Conservation (phyloP, 2,888 invertebrate species). For the Nymphalis c-album region DNA sequence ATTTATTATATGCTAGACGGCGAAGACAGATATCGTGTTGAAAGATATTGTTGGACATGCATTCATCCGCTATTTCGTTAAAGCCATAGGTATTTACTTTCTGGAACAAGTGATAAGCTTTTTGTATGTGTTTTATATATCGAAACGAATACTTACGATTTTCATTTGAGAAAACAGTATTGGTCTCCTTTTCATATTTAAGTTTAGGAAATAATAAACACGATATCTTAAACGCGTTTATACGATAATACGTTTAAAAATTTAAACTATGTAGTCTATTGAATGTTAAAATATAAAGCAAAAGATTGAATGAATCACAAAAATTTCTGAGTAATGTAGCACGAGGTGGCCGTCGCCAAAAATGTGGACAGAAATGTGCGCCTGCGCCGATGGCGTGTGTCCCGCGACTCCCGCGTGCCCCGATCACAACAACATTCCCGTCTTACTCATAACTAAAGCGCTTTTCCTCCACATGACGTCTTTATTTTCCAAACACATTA, state of each 20-base stretch:
- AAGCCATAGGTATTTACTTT: no score
- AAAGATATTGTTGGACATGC: no score
- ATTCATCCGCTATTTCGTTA: no score
- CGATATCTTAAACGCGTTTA: conserved; percentile 7
- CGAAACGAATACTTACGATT: no score
- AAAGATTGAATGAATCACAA: conserved; percentile 32
- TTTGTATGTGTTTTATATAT: no score
- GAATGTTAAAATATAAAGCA: conserved; percentile 15
- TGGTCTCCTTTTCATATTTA: no score
- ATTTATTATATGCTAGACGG: no score
- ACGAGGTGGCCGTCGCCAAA: conserved; percentile 26
- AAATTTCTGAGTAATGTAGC: conserved; percentile 28
- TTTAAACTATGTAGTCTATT: conserved; percentile 23
- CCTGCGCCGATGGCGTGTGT: conserved; percentile 9
- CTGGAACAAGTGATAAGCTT: no score
- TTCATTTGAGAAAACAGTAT: no score
- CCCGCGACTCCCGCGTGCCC: conserved; percentile 2
- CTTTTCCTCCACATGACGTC: conserved; percentile 11
- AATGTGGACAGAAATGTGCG: conserved; percentile 18
- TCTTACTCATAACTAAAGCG: conserved; percentile 11
- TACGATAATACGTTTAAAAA: background rate
- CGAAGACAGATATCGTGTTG: no score
- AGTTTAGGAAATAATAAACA: background rate
- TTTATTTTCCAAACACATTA: background rate
- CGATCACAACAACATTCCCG: conserved; percentile 20